These are phyloP conservation scores for Drosophila atroscutellata DNA, from an alignment of 2,888 invertebrate species.

Conservation along the genomic window DNA sequence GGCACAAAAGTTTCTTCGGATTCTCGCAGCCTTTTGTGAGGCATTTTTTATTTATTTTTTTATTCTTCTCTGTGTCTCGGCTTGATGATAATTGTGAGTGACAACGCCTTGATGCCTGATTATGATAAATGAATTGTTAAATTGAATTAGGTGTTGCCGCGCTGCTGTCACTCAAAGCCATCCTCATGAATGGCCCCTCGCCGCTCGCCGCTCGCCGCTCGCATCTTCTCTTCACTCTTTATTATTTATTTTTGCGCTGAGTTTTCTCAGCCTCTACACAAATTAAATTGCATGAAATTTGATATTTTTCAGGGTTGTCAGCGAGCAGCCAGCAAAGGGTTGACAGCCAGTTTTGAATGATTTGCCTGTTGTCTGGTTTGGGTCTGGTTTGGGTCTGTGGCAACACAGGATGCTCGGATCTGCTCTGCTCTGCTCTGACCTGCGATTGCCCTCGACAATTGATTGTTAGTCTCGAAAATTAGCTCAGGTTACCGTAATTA, in stretches of 20 bases:
- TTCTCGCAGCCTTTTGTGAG: slow-evolving; percentile 45
- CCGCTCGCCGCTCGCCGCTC: background rate
- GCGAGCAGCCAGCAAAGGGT: slow-evolving; percentile 56
- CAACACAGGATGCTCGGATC: slow-evolving; percentile 53
- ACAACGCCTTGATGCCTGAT: slow-evolving; percentile 81
- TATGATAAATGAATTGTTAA: slow-evolving; percentile 82
- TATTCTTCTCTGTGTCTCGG: slow-evolving; percentile 4
- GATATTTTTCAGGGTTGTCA: slow-evolving; percentile 74
- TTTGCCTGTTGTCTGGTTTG: slow-evolving; percentile 3
- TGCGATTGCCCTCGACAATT: slow-evolving; percentile 48
- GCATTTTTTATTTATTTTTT: slow-evolving; percentile 4
- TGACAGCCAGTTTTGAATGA: slow-evolving; percentile 28
- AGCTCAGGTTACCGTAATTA: slow-evolving; percentile 78
- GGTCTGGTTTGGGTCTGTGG: slow-evolving; percentile 9
- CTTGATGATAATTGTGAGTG: slow-evolving; percentile 80
- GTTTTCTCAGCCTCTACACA: slow-evolving; percentile 65
- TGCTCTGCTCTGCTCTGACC: background rate
- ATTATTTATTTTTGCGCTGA: slow-evolving; percentile 35
- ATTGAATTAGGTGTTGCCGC: slow-evolving; percentile 81
- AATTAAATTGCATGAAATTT: slow-evolving; percentile 81
- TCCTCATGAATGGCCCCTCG: slow-evolving; percentile 54
- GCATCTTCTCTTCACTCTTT: slow-evolving; percentile 5
- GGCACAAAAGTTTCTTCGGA: slow-evolving; percentile 51
- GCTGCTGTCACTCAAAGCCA: slow-evolving; percentile 76
- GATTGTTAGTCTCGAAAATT: slow-evolving; percentile 73